phyloP scores from a whole-genome alignment of 1,140 invertebrate genomes.

The Bicyclus anynana region DNA sequence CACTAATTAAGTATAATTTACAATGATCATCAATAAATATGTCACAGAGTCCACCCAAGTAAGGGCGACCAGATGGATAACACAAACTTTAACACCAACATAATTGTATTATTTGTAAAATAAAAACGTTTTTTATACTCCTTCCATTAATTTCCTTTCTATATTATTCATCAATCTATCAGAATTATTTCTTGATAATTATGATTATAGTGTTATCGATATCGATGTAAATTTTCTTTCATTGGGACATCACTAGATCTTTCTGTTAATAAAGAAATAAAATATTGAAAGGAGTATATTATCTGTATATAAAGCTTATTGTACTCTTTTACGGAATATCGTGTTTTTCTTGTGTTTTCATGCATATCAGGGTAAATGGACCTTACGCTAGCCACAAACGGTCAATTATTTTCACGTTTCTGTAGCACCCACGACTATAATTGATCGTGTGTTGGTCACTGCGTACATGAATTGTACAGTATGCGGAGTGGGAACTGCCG shows the following conservation, averaged over 20 bases:
- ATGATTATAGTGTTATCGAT: too few relatives aligned
- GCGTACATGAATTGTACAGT: too few relatives aligned
- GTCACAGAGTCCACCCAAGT: slow-evolving; percentile 15
- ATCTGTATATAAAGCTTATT: slow-evolving; percentile 4
- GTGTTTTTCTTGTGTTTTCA: too few relatives aligned
- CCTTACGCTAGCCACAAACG: too few relatives aligned
- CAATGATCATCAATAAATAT: slow-evolving; percentile 68
- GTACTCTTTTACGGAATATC: not conserved
- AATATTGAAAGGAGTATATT: not conserved
- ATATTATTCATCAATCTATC: not conserved
- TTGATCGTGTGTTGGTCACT: too few relatives aligned
- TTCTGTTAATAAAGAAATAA: not conserved
- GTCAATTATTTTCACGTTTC: too few relatives aligned
- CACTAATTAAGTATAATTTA: slow-evolving; percentile 76
- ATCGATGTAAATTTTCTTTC: too few relatives aligned
- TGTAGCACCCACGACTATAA: too few relatives aligned
- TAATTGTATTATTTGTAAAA: not conserved
- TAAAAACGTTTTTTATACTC: not conserved
- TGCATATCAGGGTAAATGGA: too few relatives aligned
- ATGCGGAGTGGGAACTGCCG: too few relatives aligned
- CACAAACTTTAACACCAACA: not conserved
- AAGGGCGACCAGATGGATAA: slow-evolving; percentile 22
- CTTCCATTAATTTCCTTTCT: not conserved
- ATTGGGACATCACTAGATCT: not conserved
- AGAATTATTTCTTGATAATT: too few relatives aligned